Percentiles rank a stretch among this genome's conserved stretches.
These are phyloP conservation scores for Solen grandis DNA, from an alignment of 1,140 invertebrate species.

Conservation along the genomic window DNA sequence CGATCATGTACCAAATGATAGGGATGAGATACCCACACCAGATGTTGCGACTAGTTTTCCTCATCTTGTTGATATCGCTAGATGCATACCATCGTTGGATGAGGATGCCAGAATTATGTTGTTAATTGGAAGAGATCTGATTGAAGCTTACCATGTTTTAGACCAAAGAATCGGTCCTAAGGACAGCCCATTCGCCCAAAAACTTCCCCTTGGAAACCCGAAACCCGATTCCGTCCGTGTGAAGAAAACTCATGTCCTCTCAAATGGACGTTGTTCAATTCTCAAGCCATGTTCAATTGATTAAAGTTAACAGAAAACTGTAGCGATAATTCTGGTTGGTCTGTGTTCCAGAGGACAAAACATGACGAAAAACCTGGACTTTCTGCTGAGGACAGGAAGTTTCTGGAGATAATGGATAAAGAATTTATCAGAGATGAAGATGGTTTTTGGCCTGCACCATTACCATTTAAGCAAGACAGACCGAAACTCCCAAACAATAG, in stretches of 20 bases:
- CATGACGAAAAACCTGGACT: slow-evolving; percentile 51
- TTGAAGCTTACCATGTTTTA: slow-evolving; percentile 46
- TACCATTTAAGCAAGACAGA: slow-evolving; percentile 37
- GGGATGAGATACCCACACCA: not conserved
- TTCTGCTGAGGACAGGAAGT: slow-evolving; percentile 53
- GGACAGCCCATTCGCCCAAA: slow-evolving; percentile 12
- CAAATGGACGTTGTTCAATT: slow-evolving; percentile 23
- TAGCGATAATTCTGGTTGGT: not conserved
- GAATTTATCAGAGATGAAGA: slow-evolving; percentile 10
- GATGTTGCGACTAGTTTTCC: not conserved
- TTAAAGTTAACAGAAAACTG: slow-evolving; percentile 5
- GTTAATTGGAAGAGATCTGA: slow-evolving; percentile 47
- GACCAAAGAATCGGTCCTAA: slow-evolving; percentile 30
- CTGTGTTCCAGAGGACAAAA: slow-evolving; percentile 28
- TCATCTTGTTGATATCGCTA: slow-evolving; percentile 37
- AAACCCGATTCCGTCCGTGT: not conserved
- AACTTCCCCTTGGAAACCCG: not conserved
- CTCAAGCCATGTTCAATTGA: slow-evolving; percentile 35
- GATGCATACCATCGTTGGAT: slow-evolving; percentile 28
- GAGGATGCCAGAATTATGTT: slow-evolving; percentile 14
- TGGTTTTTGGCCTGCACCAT: slow-evolving; percentile 44
- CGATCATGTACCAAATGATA: not conserved
- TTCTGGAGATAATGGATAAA: slow-evolving; percentile 53
- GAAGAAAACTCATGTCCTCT: slow-evolving; percentile 21
- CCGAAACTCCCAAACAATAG: slow-evolving; percentile 38